phyloP scores from a whole-genome alignment of 2,888 invertebrate genomes.

The Pammene fasciana region DNA sequence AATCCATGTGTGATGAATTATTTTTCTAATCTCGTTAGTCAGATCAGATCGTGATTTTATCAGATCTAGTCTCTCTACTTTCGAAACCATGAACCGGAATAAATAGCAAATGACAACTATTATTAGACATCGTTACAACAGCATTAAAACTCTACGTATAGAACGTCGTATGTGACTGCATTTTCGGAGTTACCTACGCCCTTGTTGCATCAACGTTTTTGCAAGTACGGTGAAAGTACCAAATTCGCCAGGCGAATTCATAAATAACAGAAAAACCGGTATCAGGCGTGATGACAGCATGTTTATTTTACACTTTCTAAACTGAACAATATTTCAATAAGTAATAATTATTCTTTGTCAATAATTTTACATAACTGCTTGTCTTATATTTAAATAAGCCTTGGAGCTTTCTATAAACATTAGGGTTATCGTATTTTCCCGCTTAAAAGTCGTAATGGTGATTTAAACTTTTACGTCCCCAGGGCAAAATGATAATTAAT shows the following conservation, averaged over 20 bases:
- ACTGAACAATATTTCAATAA: slow-evolving; percentile 34
- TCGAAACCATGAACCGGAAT: slow-evolving; percentile 69
- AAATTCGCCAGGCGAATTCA: slow-evolving; percentile 52
- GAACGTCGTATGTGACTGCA: slow-evolving; percentile 23
- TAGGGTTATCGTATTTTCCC: background rate
- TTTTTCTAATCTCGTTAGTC: slow-evolving; percentile 48
- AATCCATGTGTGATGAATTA: slow-evolving; percentile 15
- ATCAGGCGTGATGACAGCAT: slow-evolving; percentile 47
- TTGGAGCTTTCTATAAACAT: slow-evolving; percentile 50
- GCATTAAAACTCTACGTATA: slow-evolving; percentile 45
- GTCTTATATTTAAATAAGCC: slow-evolving; percentile 46
- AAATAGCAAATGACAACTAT: slow-evolving; percentile 54
- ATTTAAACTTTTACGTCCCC: slow-evolving; percentile 19
- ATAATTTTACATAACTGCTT: background rate
- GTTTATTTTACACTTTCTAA: slow-evolving; percentile 47
- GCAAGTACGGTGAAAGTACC: slow-evolving; percentile 57
- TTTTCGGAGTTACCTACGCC: slow-evolving; percentile 42
- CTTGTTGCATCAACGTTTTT: slow-evolving; percentile 37
- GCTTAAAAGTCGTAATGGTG: background rate
- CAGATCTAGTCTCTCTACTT: slow-evolving; percentile 59
- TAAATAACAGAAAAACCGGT: slow-evolving; percentile 44
- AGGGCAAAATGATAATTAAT: background rate
- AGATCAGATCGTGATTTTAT: slow-evolving; percentile 56
- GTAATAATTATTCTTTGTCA: slow-evolving; percentile 25
- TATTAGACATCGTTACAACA: slow-evolving; percentile 47